Conservation (phyloP, 2,888 invertebrate species). For the Sminthurinus aureus region DNA sequence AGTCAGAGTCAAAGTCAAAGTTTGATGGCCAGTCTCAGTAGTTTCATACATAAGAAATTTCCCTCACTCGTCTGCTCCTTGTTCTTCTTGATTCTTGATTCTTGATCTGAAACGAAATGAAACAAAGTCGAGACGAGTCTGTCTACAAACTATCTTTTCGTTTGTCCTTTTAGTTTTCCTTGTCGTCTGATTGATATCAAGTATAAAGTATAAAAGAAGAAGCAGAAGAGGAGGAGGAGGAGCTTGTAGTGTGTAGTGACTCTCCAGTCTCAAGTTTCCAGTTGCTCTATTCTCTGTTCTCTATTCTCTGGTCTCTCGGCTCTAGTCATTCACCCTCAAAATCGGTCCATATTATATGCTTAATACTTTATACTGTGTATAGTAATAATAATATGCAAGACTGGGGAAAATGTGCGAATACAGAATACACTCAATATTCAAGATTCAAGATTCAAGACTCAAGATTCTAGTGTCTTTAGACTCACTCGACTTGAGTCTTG, state of each 20-base stretch:
- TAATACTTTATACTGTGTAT: background rate
- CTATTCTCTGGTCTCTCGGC: background rate
- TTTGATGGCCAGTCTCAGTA: conserved; percentile 14
- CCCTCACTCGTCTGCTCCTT: background rate
- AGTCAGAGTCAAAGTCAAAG: background rate
- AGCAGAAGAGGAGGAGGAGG: background rate
- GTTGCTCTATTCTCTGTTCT: background rate
- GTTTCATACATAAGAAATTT: background rate
- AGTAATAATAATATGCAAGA: no score
- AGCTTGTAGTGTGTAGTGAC: no score
- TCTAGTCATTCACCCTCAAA: background rate
- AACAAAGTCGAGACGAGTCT: conserved; percentile 19
- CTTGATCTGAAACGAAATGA: background rate
- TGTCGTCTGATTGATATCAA: conserved; percentile 13
- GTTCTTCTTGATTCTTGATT: background rate
- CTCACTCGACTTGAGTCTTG: no score
- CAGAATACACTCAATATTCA: conserved; percentile 7
- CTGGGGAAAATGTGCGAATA: background rate
- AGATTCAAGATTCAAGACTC: background rate
- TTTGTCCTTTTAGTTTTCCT: background rate
- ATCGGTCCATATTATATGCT: no score
- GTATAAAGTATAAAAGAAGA: no score
- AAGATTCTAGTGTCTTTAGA: background rate
- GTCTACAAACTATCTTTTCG: conserved; percentile 3
- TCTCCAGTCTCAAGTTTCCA: no score